Evolutionary conservation across 2,888 invertebrate genomes (phyloP), one percentile per base, ranked within the genome.

Genomic region (Athalia cordata): DNA sequence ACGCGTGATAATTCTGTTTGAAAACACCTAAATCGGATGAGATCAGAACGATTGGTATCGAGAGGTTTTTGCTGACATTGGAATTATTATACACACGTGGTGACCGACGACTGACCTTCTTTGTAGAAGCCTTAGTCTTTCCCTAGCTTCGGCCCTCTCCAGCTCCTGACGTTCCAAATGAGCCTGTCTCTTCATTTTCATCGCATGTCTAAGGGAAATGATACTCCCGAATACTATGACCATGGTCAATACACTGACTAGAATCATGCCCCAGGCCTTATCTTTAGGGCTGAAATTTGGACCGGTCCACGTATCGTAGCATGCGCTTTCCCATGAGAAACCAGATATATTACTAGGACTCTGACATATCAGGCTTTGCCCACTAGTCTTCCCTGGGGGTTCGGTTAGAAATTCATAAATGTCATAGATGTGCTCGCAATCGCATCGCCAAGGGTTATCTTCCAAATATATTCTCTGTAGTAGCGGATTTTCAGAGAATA

Each of bases 391-490:
- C 45, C 90, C 90, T 1, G 94, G 93, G 80, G 92, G 91, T 15
- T 92, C 87, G 1, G 92, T 93, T 11, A 95, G 85, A 86, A 91
- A 95, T 79, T 92, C 91, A 82, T 93, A 95, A 84, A 94, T 93
- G 8, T 92, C 91, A 77, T 92, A 91, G 87, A 96, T 93, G 43
- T 93, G 91, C 0, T 84, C 82, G 84, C 96, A 96, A 81, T 95
- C 94, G 86, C 96, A 96, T 79, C 94, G 91, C 96, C 96, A 96
- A 82, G 94, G 94, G 88, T 96, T 96, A 84, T 95, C 95, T 13
- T 92, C 92, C 66, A 96, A 86, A 85, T 93, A 91, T n/a, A 96
- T 87, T 77, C 91, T 91, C 79, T 92, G 91, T 65, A 95, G 89
- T 81, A 92, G 92, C 8, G 91, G 90, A 87, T 94, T 94, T 3